Evolutionary conservation across 2,113 vertebrate species (phyloP).

Genomic region (Rhegmatorhina hoffmannsi): DNA sequence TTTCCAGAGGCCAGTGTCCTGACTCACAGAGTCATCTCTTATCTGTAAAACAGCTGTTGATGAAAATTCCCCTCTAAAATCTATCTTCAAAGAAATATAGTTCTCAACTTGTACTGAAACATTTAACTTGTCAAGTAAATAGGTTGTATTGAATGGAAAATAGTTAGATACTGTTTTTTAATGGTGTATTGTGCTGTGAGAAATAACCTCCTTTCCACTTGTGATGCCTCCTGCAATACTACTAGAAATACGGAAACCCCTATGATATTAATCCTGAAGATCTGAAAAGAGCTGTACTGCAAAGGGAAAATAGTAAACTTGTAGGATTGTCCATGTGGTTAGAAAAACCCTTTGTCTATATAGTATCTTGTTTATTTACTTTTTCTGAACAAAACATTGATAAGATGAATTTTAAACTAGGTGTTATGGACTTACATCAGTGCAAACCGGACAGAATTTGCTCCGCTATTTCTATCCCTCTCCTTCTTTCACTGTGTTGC

Average conservation of each 20-base stretch:
- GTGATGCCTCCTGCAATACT: neutral
- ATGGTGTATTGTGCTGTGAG: neutral
- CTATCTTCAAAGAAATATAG: slow-evolving; percentile 1
- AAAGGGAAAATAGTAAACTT: neutral
- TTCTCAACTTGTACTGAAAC: slow-evolving; percentile 23
- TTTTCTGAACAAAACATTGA: neutral
- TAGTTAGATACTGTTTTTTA: neutral
- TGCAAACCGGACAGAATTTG: neutral
- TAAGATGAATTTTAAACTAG: neutral
- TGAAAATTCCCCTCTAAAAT: neutral
- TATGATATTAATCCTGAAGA: neutral
- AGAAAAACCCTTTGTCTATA: neutral
- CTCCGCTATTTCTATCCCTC: neutral
- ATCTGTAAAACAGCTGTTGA: neutral
- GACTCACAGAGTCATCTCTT: neutral
- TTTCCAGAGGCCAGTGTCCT: neutral
- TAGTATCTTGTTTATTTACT: neutral
- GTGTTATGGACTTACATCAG: neutral
- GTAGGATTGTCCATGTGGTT: neutral
- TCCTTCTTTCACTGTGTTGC: neutral
- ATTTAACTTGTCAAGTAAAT: slow-evolving; percentile 51
- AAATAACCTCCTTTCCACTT: slow-evolving; percentile 28
- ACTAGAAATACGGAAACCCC: neutral
- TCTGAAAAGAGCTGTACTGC: neutral
- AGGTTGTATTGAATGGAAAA: slow-evolving; percentile 30